phyloP scores from a whole-genome alignment of 2,113 vertebrate genomes.

The Malurus melanocephalus region DNA sequence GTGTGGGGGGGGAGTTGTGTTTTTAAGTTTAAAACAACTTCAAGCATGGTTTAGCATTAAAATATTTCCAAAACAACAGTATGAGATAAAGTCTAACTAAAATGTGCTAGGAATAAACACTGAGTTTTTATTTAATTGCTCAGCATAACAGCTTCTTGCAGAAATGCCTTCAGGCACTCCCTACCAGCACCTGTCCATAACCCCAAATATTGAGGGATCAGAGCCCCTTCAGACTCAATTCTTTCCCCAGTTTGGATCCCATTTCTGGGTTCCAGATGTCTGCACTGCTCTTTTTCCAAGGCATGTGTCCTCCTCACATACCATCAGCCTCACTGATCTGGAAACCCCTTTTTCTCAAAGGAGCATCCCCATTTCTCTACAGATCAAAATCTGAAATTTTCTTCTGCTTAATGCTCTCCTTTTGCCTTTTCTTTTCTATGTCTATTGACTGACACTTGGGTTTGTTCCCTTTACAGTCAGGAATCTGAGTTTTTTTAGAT shows the following conservation, averaged over 20 bases:
- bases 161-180: neutral
- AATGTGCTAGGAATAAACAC: neutral
- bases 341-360: neutral
- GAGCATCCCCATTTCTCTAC: neutral
- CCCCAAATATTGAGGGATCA: neutral
- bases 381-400: neutral
- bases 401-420: neutral
- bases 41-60: neutral
- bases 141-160: neutral
- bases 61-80: neutral
- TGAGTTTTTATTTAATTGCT: neutral
- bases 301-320: rapidly evolving
- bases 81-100: neutral
- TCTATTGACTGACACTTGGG: neutral
- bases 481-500: neutral
- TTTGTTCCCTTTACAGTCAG: neutral
- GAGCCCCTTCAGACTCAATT: neutral
- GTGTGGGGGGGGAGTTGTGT: too few species aligned
- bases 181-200: neutral
- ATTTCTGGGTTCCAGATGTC: neutral
- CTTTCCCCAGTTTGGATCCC: neutral
- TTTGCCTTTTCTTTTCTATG: neutral
- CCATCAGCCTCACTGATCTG: neutral
- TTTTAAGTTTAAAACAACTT: neutral
- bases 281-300: neutral